A percentile compares a stretch with the other conserved stretches of the same genome.
Evolutionary conservation across 2,888 invertebrate genomes (phyloP).

Genomic region (Ormyrus pomaceus): DNA sequence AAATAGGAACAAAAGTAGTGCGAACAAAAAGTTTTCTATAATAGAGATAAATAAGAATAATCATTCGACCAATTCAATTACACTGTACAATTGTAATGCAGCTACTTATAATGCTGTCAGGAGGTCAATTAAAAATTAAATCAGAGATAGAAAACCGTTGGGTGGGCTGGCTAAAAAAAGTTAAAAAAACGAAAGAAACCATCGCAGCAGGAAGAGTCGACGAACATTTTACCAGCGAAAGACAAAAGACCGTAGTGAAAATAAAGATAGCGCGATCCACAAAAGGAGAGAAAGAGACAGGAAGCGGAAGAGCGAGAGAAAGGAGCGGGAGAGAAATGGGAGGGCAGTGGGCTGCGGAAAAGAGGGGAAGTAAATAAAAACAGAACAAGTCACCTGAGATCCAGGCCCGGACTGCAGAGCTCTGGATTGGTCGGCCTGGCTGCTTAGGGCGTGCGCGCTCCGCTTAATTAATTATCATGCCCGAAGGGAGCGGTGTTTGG

Average conservation of each 20-base stretch:
- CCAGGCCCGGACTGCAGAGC: constrained; percentile 4
- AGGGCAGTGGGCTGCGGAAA: constrained; percentile 7
- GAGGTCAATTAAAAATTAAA: too few relatives aligned
- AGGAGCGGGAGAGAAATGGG: constrained; percentile 22
- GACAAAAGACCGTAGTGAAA: too few relatives aligned
- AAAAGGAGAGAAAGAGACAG: constrained; percentile 27
- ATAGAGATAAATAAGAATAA: too few relatives aligned
- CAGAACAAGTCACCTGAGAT: constrained; percentile 45
- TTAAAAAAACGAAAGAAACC: background rate
- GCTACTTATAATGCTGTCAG: too few relatives aligned
- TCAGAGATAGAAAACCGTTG: too few relatives aligned
- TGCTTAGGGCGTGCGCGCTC: constrained; percentile 45
- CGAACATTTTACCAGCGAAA: too few relatives aligned
- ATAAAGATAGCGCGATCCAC: background rate
- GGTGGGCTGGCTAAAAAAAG: background rate
- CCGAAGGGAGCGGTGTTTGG: too few relatives aligned
- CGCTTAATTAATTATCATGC: constrained; percentile 30
- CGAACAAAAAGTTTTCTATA: too few relatives aligned
- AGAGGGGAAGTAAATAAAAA: constrained; percentile 52
- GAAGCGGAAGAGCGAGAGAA: constrained; percentile 18
- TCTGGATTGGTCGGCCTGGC: constrained; percentile 54
- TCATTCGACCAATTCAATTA: too few relatives aligned
- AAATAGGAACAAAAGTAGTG: too few relatives aligned
- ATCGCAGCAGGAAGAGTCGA: background rate
- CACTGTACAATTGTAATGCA: too few relatives aligned